Conservation (phyloP, 2,113 vertebrate genomes). For the Brienomyrus brachyistius region DNA sequence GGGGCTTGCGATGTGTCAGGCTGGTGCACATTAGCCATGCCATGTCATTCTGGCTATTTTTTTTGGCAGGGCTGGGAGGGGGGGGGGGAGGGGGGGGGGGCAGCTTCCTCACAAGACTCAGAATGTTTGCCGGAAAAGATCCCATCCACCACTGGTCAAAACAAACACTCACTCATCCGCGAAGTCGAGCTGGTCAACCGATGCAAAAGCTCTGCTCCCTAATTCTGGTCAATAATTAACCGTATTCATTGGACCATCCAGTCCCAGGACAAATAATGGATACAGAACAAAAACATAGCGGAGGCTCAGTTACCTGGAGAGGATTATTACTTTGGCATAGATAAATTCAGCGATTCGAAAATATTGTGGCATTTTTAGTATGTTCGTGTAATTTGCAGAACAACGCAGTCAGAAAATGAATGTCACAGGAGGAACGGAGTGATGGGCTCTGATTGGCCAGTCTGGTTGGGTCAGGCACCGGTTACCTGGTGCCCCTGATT, state of each 20-base stretch:
- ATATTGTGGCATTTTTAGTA: not conserved
- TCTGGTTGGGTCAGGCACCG: not conserved
- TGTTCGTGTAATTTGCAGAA: not conserved
- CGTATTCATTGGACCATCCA: not conserved
- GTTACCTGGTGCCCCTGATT: not conserved
- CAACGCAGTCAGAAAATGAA: not conserved
- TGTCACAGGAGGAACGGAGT: not conserved
- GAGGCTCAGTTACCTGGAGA: not conserved
- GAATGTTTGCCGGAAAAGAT: not conserved
- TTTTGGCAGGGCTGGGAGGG: not conserved
- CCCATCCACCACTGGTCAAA: not conserved
- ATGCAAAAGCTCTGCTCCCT: not conserved
- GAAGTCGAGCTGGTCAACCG: not conserved
- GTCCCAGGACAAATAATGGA: not conserved
- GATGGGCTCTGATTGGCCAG: not conserved
- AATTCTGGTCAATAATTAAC: conserved; percentile 6
- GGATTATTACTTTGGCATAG: not conserved
- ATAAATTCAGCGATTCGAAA: not conserved
- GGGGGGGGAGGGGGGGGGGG: not conserved
- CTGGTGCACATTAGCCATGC: not conserved
- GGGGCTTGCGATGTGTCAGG: not conserved
- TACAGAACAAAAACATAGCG: not conserved
- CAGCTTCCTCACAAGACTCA: not conserved
- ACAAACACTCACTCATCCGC: not conserved
- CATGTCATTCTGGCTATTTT: not conserved